Conservation (phyloP, 2,888 invertebrate genomes). For the Diadegma fenestrale region DNA sequence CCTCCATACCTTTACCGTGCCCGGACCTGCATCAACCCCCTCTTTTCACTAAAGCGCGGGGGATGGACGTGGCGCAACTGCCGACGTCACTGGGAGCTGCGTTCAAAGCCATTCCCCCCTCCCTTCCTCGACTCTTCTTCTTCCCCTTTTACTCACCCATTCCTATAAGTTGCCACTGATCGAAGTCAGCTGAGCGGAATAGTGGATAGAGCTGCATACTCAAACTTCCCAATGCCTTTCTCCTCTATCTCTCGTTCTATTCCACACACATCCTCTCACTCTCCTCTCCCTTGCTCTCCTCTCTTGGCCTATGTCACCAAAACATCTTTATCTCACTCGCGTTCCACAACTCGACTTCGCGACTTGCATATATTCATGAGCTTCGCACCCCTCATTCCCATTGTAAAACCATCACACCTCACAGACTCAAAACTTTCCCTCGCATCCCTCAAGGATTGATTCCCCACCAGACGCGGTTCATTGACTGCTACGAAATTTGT, state of each 20-base stretch:
- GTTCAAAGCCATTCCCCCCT: slow-evolving; percentile 43
- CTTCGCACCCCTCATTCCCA: slow-evolving; percentile 61
- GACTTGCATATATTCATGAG: slow-evolving; percentile 81
- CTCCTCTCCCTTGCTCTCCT: slow-evolving; percentile 12
- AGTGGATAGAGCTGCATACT: slow-evolving; percentile 70
- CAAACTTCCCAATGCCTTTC: slow-evolving; percentile 48
- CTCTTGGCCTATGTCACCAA: slow-evolving; percentile 26
- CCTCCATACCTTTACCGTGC: slow-evolving; percentile 40
- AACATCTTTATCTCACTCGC: slow-evolving; percentile 56
- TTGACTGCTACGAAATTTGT: slow-evolving; percentile 44
- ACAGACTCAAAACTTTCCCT: slow-evolving; percentile 60
- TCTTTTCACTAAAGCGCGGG: slow-evolving; percentile 25
- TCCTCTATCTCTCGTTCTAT: slow-evolving; percentile 70
- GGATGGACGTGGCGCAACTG: slow-evolving; percentile 53
- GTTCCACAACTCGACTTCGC: slow-evolving; percentile 73
- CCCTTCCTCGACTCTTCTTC: not conserved
- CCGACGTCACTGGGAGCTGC: slow-evolving; percentile 66
- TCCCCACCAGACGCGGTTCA: slow-evolving; percentile 48
- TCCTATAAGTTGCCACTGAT: slow-evolving; percentile 73
- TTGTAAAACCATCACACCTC: slow-evolving; percentile 52
- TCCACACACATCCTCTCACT: slow-evolving; percentile 58
- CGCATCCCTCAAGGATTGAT: slow-evolving; percentile 58
- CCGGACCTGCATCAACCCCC: slow-evolving; percentile 71
- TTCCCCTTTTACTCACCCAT: not conserved
- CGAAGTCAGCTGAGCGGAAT: slow-evolving; percentile 82